Percentiles rank a stretch among this genome's conserved stretches.
Conservation (phyloP, 2,888 invertebrate species). For the Norana najaformis region DNA sequence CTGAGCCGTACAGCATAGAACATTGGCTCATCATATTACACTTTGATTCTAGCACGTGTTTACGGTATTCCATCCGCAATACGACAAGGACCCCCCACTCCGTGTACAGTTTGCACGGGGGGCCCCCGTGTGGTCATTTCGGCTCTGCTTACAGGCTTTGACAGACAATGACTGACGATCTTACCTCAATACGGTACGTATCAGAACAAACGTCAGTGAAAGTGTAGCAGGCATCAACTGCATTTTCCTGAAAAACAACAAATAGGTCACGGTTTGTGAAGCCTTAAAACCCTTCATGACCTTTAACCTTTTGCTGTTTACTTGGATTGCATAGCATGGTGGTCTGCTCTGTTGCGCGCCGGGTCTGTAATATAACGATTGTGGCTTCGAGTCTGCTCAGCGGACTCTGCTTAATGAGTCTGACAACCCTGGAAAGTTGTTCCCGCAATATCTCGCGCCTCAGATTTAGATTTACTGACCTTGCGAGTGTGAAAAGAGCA, state of each 20-base stretch:
- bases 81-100: too few species aligned
- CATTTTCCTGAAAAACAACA: background rate
- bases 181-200: constrained; percentile 13
- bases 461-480: too few species aligned
- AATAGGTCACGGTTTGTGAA: background rate
- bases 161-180: background rate
- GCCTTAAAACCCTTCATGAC: background rate
- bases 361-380: background rate
- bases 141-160: background rate
- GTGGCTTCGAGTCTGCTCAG: background rate
- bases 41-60: too few species aligned
- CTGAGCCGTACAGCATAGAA: too few species aligned
- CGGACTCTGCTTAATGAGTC: background rate
- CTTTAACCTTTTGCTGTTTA: background rate
- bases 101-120: too few species aligned
- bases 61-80: too few species aligned
- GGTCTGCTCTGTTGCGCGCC: background rate
- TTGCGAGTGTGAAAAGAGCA: too few species aligned
- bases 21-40: too few species aligned
- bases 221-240: background rate
- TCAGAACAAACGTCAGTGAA: constrained; percentile 13
- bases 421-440: too few species aligned
- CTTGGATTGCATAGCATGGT: background rate
- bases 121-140: too few species aligned
- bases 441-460: too few species aligned